Conservation (phyloP, 2,888 invertebrate genomes). For the Stenoptilia bipunctidactyla region DNA sequence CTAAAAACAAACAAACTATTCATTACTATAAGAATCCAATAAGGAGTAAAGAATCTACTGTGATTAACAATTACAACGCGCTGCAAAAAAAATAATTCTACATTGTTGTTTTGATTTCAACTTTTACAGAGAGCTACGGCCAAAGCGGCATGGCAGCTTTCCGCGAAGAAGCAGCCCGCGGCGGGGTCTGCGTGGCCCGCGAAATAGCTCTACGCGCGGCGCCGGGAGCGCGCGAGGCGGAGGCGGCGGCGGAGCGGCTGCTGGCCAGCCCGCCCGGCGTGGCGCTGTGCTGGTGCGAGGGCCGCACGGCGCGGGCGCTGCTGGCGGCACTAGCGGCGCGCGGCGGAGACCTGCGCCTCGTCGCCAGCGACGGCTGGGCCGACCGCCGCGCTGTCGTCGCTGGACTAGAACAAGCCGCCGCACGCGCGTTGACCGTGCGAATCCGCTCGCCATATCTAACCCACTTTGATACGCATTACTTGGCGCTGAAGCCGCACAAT, state of each 20-base stretch:
- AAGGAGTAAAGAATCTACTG: too few relatives aligned
- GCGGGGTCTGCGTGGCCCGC: slow-evolving; percentile 79
- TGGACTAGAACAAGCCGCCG: slow-evolving; percentile 74
- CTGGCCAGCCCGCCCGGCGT: slow-evolving; percentile 58
- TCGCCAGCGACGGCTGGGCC: slow-evolving; percentile 79
- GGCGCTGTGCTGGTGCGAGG: slow-evolving; percentile 86
- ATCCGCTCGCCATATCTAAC: slow-evolving; percentile 79
- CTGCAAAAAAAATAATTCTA: too few relatives aligned
- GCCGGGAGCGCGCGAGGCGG: slow-evolving; percentile 22
- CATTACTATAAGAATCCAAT: too few relatives aligned
- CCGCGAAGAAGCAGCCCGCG: slow-evolving; percentile 75
- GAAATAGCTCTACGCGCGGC: slow-evolving; percentile 40
- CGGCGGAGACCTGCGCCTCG: slow-evolving; percentile 74
- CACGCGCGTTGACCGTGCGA: slow-evolving; percentile 79
- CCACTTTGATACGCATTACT: slow-evolving; percentile 78
- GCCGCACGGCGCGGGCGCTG: slow-evolving; percentile 75
- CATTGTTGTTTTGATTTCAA: too few relatives aligned
- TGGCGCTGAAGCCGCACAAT: slow-evolving; percentile 71
- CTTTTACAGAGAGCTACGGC: slow-evolving; percentile 78
- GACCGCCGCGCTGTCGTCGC: slow-evolving; percentile 81
- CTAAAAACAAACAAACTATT: too few relatives aligned
- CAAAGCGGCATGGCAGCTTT: slow-evolving; percentile 82
- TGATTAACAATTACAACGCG: too few relatives aligned
- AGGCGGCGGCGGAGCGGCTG: slow-evolving; percentile 62
- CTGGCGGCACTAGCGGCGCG: slow-evolving; percentile 73